These are phyloP conservation scores for Syritta pipiens DNA, from an alignment of 2,888 invertebrate species.

Conservation along the genomic window DNA sequence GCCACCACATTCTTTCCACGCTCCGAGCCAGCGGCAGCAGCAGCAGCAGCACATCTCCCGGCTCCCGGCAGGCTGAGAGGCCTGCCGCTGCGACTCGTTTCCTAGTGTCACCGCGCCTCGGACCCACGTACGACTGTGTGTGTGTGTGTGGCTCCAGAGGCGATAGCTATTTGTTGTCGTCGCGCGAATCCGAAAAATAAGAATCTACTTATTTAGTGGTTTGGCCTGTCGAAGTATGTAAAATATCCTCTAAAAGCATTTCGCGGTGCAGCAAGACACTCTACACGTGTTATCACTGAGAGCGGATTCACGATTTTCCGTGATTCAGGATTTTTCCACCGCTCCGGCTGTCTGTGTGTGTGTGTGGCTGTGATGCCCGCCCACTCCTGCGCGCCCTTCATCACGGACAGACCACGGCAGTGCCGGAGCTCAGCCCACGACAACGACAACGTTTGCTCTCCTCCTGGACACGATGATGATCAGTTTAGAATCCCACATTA, in stretches of 20 bases:
- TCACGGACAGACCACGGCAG: conserved; percentile 6
- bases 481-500: conserved; percentile 67
- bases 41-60: not conserved
- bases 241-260: conserved; percentile 70
- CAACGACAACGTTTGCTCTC: conserved; percentile 25
- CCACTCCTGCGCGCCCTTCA: conserved; percentile 58
- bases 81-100: conserved; percentile 36
- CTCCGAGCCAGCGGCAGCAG: not conserved
- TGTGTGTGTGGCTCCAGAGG: conserved; percentile 47
- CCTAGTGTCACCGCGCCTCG: conserved; percentile 58
- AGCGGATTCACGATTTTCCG: conserved; percentile 71
- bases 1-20: conserved; percentile 29
- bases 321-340: conserved; percentile 70
- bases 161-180: conserved; percentile 68
- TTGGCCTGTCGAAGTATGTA: conserved; percentile 68
- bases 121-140: not conserved
- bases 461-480: conserved; percentile 53
- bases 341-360: too few species aligned
- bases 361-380: conserved; percentile 41
- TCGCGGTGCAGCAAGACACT: conserved; percentile 66
- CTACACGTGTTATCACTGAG: conserved; percentile 71
- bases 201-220: conserved; percentile 67
- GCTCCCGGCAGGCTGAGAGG: not conserved
- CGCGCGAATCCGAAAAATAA: conserved; percentile 66
- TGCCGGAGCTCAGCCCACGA: too few species aligned